Percentiles rank a stretch among this genome's conserved stretches.
Conservation (phyloP, 2,888 invertebrate genomes). For the Meteorus cinctellus region DNA sequence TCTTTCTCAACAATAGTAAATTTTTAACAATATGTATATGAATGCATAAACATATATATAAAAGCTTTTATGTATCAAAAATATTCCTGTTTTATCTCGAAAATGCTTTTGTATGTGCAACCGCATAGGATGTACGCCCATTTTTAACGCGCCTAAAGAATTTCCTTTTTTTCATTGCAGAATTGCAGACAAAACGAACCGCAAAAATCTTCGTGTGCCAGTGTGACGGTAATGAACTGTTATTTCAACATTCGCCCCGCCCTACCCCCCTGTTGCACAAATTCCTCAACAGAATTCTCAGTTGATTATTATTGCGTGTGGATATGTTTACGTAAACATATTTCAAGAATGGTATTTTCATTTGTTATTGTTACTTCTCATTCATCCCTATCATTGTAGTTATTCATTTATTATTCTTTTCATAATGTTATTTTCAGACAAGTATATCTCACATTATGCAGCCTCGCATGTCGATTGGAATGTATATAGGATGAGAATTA, state of each 20-base stretch:
- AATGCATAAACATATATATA: not conserved
- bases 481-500: slow-evolving; percentile 6
- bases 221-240: slow-evolving; percentile 17
- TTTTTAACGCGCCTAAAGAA: not conserved
- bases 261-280: too few relatives aligned
- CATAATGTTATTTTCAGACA: not conserved
- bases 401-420: slow-evolving; percentile 4
- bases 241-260: not conserved
- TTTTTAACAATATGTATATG: not conserved
- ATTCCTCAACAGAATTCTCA: slow-evolving; percentile 3
- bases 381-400: not conserved
- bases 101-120: not conserved
- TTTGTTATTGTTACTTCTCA: not conserved
- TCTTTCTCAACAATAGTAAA: not conserved
- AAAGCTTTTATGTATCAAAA: not conserved
- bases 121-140: not conserved
- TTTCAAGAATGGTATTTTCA: not conserved
- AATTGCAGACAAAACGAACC: not conserved
- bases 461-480: slow-evolving; percentile 17
- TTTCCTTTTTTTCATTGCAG: not conserved
- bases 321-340: not conserved
- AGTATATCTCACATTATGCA: not conserved
- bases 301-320: slow-evolving; percentile 6
- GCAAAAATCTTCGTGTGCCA: not conserved
- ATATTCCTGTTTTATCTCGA: not conserved